Evolutionary conservation across 2,888 invertebrate genomes (phyloP), one percentile per base, ranked within the genome.

Genomic region (Palloptera scutellata): DNA sequence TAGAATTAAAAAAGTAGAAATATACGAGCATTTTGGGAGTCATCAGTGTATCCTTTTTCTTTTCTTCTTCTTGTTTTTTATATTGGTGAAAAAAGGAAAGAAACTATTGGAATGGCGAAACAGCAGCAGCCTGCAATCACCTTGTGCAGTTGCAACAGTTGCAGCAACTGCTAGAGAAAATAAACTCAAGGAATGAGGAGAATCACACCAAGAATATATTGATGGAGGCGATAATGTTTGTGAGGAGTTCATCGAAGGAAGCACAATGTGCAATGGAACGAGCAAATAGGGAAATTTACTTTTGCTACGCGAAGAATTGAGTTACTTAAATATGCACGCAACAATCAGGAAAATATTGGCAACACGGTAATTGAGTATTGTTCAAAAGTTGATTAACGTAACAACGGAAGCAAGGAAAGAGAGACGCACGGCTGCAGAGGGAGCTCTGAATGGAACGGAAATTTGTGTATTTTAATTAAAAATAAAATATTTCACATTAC

Each of bases 11-110:
- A 51, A 60, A 64, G 43, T 55, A 60, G 30, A 30, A 68, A 70
- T 67, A 67, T 70, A 70, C 66, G 66, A 68, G 66, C 64, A 63
- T 57, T 62, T 52, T 45, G 70, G 68, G 70, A 64, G 66, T 60
- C 66, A 54, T 68, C 70, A 64, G 48, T 17, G 61, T 55, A 48
- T 55, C 40, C 30, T 30, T 30, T 30, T 30, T 30, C 30, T 30
- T 30, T 30, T 30, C 30, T 2, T 30, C 17, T 55, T 64, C 48
- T 48, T 30, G 40, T 40, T 55, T 58, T 48, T 48, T 55, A 57
- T 40, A 64, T 48, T 48, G 64, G 20, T 42, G 11, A 60, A 54
- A 42, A 60, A 52, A 17, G 57, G 1, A 19, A 43, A 52, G 20
- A 48, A 12, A 20, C 20, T 19, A 54, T 30, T 54, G 17, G 57